Conservation (phyloP, 2,888 invertebrate species). For the Luperina nickerlii region DNA sequence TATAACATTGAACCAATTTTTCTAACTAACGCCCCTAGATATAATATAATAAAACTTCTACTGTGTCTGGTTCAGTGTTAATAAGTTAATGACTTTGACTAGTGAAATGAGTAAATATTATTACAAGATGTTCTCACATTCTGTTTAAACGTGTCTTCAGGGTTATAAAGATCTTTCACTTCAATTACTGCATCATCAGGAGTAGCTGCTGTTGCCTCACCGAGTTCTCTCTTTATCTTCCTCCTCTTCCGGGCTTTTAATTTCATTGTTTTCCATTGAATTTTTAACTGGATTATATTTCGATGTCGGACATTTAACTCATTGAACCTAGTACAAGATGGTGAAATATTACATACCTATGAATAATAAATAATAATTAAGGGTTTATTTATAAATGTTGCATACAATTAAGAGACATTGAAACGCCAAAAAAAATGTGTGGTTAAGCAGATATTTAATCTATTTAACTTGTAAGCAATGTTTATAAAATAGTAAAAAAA, state of each 20-base stretch:
- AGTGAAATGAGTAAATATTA: background rate
- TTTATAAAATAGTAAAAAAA: background rate
- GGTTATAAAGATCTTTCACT: background rate
- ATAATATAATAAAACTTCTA: no score
- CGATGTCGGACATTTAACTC: slow-evolving; percentile 20
- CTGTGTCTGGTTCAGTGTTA: no score
- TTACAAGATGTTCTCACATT: slow-evolving; percentile 3
- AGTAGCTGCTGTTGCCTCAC: background rate
- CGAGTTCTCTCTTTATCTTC: slow-evolving; percentile 16
- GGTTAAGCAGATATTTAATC: background rate
- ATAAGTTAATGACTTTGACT: no score
- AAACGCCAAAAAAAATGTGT: background rate
- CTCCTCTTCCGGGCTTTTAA: slow-evolving; percentile 7
- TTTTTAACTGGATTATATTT: slow-evolving; percentile 4
- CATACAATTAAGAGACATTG: background rate
- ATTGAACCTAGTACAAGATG: slow-evolving; percentile 4
- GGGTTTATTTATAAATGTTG: background rate
- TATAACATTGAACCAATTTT: no score
- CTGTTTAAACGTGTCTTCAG: background rate
- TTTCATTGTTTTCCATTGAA: slow-evolving; percentile 21
- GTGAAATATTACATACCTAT: background rate
- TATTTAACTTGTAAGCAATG: background rate
- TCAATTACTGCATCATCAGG: background rate
- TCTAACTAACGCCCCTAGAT: no score
- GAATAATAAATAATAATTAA: background rate